Evolutionary conservation across 2,113 vertebrate genomes (phyloP).

Genomic region (Cheirogaleus medius): DNA sequence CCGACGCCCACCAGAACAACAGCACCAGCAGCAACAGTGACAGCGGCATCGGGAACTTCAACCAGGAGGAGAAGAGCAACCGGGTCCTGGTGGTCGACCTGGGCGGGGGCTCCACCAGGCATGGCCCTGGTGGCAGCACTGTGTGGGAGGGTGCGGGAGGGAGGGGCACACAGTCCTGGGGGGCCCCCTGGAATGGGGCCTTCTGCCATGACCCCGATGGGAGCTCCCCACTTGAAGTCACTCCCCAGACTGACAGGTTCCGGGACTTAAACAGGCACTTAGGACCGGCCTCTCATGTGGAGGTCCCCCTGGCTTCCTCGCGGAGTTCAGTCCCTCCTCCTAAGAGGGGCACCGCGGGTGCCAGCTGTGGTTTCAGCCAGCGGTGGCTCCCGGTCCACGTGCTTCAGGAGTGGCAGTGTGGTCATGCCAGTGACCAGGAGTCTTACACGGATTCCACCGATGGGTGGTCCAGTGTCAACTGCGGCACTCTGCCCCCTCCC

Average conservation of each 20-base stretch:
- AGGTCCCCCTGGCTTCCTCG: slow-evolving; percentile 85
- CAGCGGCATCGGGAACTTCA: slow-evolving; percentile 96
- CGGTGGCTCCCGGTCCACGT: slow-evolving; percentile 96
- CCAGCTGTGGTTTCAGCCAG: slow-evolving; percentile 77
- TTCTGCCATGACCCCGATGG: slow-evolving; percentile 89
- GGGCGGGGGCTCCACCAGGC: slow-evolving; percentile 88
- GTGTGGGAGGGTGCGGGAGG: slow-evolving; percentile 88
- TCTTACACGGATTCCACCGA: slow-evolving; percentile 98
- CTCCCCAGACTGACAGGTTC: slow-evolving; percentile 88
- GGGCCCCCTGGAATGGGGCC: slow-evolving; percentile 87
- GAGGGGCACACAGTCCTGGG: slow-evolving; percentile 85
- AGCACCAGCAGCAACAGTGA: slow-evolving; percentile 98
- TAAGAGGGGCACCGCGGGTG: slow-evolving; percentile 81
- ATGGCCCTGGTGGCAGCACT: slow-evolving; percentile 79
- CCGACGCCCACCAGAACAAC: slow-evolving; percentile 94
- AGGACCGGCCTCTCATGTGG: slow-evolving; percentile 86
- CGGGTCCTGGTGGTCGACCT: slow-evolving; percentile 95
- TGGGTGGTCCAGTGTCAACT: slow-evolving; percentile 97
- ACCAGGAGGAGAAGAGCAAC: slow-evolving; percentile 94
- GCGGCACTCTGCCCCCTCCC: slow-evolving; percentile 96
- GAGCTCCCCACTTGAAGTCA: slow-evolving; percentile 74
- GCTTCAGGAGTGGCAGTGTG: slow-evolving; percentile 93
- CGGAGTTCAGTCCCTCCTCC: slow-evolving; percentile 87
- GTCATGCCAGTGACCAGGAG: slow-evolving; percentile 94
- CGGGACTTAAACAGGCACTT: slow-evolving; percentile 83